Evolutionary conservation across 2,888 invertebrate genomes (phyloP).

Genomic region (Alcis repandata): DNA sequence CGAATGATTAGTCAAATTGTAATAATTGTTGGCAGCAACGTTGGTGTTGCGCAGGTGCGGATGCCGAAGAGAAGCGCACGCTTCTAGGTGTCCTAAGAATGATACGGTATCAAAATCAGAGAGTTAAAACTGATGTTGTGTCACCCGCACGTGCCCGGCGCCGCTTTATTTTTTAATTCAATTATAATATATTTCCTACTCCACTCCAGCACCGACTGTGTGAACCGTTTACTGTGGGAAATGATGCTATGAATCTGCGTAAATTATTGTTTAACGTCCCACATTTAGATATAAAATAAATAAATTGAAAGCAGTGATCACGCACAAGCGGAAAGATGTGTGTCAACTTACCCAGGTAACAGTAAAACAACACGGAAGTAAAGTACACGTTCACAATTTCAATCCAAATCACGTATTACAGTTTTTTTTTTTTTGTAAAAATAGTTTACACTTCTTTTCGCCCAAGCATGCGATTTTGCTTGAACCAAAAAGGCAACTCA

Average conservation of each 20-base stretch:
- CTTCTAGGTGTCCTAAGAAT: constrained; percentile 87
- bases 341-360: constrained; percentile 76
- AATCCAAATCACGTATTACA: constrained; percentile 60
- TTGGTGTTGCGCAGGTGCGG: constrained; percentile 81
- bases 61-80: constrained; percentile 81
- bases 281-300: constrained; percentile 53
- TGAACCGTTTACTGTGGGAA: constrained; percentile 37
- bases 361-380: constrained; percentile 76
- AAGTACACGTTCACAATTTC: constrained; percentile 76
- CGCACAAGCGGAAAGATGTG: constrained; percentile 86
- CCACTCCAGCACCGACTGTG: constrained; percentile 54
- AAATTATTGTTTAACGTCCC: constrained; percentile 15
- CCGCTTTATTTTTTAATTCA: constrained; percentile 40
- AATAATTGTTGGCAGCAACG: constrained; percentile 85
- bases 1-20: constrained; percentile 85
- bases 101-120: constrained; percentile 71
- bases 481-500: constrained; percentile 67
- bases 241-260: constrained; percentile 24
- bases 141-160: constrained; percentile 78
- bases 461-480: constrained; percentile 81
- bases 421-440: constrained; percentile 51
- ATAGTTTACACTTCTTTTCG: constrained; percentile 80
- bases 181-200: constrained; percentile 40
- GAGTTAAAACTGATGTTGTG: constrained; percentile 48
- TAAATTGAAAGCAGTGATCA: constrained; percentile 82